phyloP scores from a whole-genome alignment of 2,888 invertebrate species.

The Aethes cnicana region DNA sequence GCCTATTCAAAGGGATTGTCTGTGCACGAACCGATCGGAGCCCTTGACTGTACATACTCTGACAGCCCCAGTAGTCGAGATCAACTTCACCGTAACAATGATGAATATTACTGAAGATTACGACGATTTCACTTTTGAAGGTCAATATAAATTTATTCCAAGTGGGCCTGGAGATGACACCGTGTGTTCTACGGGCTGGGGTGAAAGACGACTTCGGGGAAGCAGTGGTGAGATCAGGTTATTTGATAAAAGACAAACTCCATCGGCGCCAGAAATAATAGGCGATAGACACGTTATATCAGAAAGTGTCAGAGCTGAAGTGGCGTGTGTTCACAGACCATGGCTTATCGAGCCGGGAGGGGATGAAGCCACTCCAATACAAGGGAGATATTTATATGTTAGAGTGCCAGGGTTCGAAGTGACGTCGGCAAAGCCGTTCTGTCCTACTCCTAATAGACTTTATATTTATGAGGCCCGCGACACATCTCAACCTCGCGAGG shows the following conservation, averaged over 20 bases:
- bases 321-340: conserved; percentile 87
- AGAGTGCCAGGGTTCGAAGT: conserved; percentile 86
- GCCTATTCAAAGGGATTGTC: conserved; percentile 86
- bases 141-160: conserved; percentile 86
- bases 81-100: conserved; percentile 87
- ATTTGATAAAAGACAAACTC: conserved; percentile 81
- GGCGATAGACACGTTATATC: conserved; percentile 77
- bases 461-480: conserved; percentile 87
- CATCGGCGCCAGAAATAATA: conserved; percentile 68
- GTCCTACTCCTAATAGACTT: conserved; percentile 87
- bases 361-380: conserved; percentile 82
- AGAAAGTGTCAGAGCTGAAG: conserved; percentile 78
- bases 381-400: conserved; percentile 87
- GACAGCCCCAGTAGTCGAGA: conserved; percentile 86
- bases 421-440: conserved; percentile 73
- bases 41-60: conserved; percentile 85
- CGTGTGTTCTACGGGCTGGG: conserved; percentile 85
- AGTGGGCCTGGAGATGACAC: conserved; percentile 80
- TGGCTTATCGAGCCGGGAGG: conserved; percentile 91
- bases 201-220: conserved; percentile 85
- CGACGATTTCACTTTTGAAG: conserved; percentile 90
- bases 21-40: conserved; percentile 87
- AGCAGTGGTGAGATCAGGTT: conserved; percentile 88
- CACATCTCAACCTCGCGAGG: conserved; percentile 83
- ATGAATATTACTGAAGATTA: conserved; percentile 93